phyloP scores from a whole-genome alignment of 2,797 vertebrate genomes.

The Urosaurus nigricauda region DNA sequence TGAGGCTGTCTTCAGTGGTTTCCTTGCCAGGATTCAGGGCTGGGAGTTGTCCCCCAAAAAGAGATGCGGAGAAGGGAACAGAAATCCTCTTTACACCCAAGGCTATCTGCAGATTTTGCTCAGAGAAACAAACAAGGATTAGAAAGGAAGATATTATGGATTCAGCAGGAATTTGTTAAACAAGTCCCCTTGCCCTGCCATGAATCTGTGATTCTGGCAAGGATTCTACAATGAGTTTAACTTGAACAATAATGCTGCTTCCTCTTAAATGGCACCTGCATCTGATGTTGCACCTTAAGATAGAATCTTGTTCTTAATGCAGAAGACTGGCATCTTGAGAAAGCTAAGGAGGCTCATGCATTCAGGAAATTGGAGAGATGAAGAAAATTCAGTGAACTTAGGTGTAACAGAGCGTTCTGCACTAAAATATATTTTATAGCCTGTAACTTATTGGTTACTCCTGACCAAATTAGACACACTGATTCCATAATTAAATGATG shows the following conservation, averaged over 20 bases:
- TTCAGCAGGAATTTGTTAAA: background rate
- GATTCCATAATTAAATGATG: no score
- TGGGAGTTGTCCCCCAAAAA: background rate
- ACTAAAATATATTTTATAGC: background rate
- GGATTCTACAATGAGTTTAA: background rate
- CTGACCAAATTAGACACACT: background rate
- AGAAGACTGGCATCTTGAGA: background rate
- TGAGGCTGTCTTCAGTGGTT: constrained; percentile 49
- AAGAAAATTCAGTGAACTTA: no score
- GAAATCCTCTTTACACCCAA: constrained; percentile 34
- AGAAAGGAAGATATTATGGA: constrained; percentile 40
- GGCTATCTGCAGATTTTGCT: constrained; percentile 60
- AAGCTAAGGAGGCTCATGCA: no score
- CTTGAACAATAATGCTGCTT: background rate
- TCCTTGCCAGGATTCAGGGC: constrained; percentile 62
- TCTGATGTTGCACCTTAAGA: background rate
- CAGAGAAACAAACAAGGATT: constrained; percentile 24
- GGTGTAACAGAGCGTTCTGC: background rate
- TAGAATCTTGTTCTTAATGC: background rate
- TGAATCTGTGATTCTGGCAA: background rate
- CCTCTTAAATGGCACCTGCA: background rate
- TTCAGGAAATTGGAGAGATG: background rate
- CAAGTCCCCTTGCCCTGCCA: background rate
- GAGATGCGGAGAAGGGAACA: background rate
- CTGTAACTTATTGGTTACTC: no score